Evolutionary conservation across 2,888 invertebrate genomes (phyloP), one percentile per base, ranked within the genome.

Genomic region (Coenonympha arcania): DNA sequence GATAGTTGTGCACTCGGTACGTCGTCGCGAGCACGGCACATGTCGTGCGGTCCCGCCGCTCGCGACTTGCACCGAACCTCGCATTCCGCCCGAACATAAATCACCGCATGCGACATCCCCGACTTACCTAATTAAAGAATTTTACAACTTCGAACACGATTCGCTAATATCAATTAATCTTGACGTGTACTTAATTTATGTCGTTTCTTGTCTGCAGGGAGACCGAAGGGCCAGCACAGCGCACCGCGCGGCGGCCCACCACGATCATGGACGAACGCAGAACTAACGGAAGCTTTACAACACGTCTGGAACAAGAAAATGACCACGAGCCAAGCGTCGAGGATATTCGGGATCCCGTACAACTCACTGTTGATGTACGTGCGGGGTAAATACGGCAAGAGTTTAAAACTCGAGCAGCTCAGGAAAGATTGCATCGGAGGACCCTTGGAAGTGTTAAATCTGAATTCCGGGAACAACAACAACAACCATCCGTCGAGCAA

Each of bases 261-360:
- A 0, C 88, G 95, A 47, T 95, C 95, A 1, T 95, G 95, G 95
- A 95, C 95, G 55, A 95, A 95, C 81, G 94, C 94, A 28, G 95
- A 95, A 69, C 88, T 95, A 44, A 95, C 95, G 44, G 94, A 95
- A 79, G 95, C 95, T 1, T 88, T 95, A 45, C 95, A 95, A 69
- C 95, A 95, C 79, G 95, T 95, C n/a, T 95, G 95, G 95, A 95
- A 95, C 80, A 95, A 95, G 72, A 95, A 95, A 75, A 95, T 95
- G 95, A 95, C 95, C 56, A 95, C 95, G 36, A 95, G 95, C 68
- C 95, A 95, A 78, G 95, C 95, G 6, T 95, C 95, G 18, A 85
- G 95, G 56, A 93, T 95, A 73, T 95, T 95, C 79, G 95, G 95
- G 34, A 95, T 95, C 59, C 95, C 95, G n/a, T 95, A 95, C 89